Conservation (phyloP, 1,140 invertebrate species). For the Drosophila ficusphila region DNA sequence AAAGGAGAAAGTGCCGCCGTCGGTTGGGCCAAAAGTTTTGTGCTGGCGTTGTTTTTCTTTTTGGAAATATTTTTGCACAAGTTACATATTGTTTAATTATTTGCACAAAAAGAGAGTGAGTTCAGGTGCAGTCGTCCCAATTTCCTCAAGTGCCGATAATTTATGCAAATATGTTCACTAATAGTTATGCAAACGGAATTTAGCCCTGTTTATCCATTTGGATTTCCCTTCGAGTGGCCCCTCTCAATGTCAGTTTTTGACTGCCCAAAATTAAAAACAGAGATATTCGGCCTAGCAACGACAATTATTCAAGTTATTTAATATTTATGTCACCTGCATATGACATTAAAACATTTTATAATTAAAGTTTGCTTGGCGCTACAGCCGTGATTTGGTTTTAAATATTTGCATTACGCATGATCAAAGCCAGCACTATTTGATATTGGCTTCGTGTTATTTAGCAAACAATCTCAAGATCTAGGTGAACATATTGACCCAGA, state of each 20-base stretch:
- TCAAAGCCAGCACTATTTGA: constrained; percentile 31
- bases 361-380: constrained; percentile 62
- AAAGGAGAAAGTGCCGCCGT: constrained; percentile 58
- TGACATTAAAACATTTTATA: constrained; percentile 34
- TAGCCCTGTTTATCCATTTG: constrained; percentile 33
- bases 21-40: constrained; percentile 21
- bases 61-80: constrained; percentile 61
- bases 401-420: constrained; percentile 34
- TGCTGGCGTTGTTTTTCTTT: constrained; percentile 20
- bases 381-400: constrained; percentile 38
- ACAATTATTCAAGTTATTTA: constrained; percentile 26
- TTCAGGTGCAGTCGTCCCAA: constrained; percentile 51
- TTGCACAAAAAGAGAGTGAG: constrained; percentile 60
- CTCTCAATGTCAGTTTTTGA: constrained; percentile 49
- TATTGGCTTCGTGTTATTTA: constrained; percentile 34
- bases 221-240: constrained; percentile 35
- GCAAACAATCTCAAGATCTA: constrained; percentile 32
- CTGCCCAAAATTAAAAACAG: constrained; percentile 33
- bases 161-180: constrained; percentile 52
- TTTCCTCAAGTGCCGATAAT: constrained; percentile 58
- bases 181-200: constrained; percentile 45
- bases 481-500: constrained; percentile 35
- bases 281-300: constrained; percentile 26
- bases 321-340: constrained; percentile 52
- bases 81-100: constrained; percentile 64